Percentiles rank a stretch among this genome's conserved stretches.
phyloP scores from a whole-genome alignment of 2,113 vertebrate genomes.

The Microtus pennsylvanicus region DNA sequence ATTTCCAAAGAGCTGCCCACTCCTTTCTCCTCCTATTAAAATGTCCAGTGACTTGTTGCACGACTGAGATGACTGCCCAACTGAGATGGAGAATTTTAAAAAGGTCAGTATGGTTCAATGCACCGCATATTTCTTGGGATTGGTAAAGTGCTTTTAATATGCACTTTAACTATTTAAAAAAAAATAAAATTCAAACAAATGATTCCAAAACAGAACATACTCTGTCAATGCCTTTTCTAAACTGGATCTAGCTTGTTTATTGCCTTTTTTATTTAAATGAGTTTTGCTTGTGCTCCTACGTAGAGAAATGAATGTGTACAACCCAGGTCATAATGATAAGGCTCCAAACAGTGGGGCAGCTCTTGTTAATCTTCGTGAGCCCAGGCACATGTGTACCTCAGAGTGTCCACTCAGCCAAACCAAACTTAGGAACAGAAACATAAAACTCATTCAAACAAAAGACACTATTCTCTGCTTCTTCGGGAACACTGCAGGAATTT shows the following conservation, averaged over 20 bases:
- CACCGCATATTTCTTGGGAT: conserved; percentile 64
- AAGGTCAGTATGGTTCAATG: conserved; percentile 83
- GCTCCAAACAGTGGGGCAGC: conserved; percentile 36
- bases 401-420: conserved; percentile 53
- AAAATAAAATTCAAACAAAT: conserved; percentile 69
- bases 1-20: conserved; percentile 83
- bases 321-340: conserved; percentile 13
- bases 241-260: conserved; percentile 28
- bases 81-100: conserved; percentile 83
- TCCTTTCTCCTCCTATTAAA: conserved; percentile 81
- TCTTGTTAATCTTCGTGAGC: conserved; percentile 52
- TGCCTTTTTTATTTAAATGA: conserved; percentile 44
- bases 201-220: conserved; percentile 71
- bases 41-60: conserved; percentile 79
- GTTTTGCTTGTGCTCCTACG: conserved; percentile 66
- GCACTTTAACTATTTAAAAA: conserved; percentile 3
- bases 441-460: conserved; percentile 76
- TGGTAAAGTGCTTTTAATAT: conserved; percentile 67
- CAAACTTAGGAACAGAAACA: conserved; percentile 73
- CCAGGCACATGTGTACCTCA: conserved; percentile 7
- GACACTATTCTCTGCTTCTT: conserved; percentile 76
- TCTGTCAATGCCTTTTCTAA: conserved; percentile 60
- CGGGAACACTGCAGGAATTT: conserved; percentile 76
- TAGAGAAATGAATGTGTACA: conserved; percentile 58
- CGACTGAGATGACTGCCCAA: conserved; percentile 72